Evolutionary conservation across 1,140 invertebrate genomes (phyloP).

Genomic region (Penaeus chinensis): DNA sequence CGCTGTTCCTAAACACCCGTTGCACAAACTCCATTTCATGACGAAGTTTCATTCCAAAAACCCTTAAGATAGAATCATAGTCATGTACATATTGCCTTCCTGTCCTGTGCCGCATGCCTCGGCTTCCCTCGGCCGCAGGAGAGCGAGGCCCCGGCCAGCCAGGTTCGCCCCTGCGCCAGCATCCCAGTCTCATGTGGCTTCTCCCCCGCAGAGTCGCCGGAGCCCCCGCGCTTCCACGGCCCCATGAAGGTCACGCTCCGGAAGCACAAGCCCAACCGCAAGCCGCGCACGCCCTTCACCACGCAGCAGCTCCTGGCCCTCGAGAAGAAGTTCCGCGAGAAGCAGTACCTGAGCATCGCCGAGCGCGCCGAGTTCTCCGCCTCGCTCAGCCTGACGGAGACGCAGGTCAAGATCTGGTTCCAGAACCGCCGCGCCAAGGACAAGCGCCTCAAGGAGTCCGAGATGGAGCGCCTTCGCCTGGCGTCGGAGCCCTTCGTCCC

Average conservation of each 20-base stretch:
- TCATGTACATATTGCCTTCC: too few species aligned
- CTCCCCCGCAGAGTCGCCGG: constrained; percentile 40
- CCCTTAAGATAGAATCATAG: too few species aligned
- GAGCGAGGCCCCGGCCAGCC: neutral
- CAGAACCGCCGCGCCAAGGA: constrained; percentile 54
- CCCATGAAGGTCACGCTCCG: constrained; percentile 50
- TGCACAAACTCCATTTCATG: too few species aligned
- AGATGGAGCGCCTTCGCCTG: neutral
- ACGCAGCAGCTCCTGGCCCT: constrained; percentile 52
- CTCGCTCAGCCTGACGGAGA: constrained; percentile 54
- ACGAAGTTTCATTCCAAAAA: too few species aligned
- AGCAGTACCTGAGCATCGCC: constrained; percentile 59
- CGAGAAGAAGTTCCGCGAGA: constrained; percentile 57
- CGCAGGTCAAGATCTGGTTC: constrained; percentile 58
- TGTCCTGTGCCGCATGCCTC: neutral
- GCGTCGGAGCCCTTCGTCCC: neutral
- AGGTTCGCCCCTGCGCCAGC: neutral
- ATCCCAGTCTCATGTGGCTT: neutral
- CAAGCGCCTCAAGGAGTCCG: constrained; percentile 47
- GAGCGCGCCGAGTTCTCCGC: constrained; percentile 54
- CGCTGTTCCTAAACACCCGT: neutral
- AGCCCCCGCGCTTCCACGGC: constrained; percentile 47
- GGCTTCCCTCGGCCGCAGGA: neutral
- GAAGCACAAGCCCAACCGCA: constrained; percentile 57
- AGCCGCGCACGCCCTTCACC: constrained; percentile 54